Base-by-base conservation (phyloP, 2,888 invertebrate genomes). In the Cheiracanthium punctorium region DNA sequence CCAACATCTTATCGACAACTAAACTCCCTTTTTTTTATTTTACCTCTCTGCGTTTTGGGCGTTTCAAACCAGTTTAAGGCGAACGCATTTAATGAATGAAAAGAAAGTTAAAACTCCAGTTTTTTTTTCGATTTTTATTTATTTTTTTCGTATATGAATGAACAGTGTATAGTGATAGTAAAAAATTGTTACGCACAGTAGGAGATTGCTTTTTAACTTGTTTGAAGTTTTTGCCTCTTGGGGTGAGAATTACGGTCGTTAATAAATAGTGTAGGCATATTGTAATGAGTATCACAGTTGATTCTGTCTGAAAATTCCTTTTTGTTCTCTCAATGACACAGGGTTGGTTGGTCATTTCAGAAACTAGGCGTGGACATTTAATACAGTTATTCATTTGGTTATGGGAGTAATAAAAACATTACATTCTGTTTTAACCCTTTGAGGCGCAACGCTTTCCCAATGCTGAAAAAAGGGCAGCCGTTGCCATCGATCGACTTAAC, bases 41-140 rank as follows among this genome's bases (percentile, higher is more conserved):
- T 58, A 24, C 24, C 14, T 17, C 48, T n/a, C 12, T 24, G 1
- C 58, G 4, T 24, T 58, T 24, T 5, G 24, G 58, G 58, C 58
- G 24, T 20, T 58, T 58, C 20, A 58, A 58, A 58, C 58, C 58
- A 58, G 58, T 58, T 58, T 58, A 58, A 58, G 17, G 48, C 8
- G 48, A 17, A 58, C 5, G 17, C 8, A 58, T 58, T 58, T 58
- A 58, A 58, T 58, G 58, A 58, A 58, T 58, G 58, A 58, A 48
- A 48, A 58, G 24, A 4, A 17, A 24, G 58, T 24, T 5, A 58
- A 48, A 48, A 17, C 24, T 17, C 2, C 43, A 17, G 17, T 17
- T 58, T 12, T 17, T 58, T 58, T n/a, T n/a, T n/a, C n/a, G n/a
- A n/a, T n/a, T n/a, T n/a, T n/a, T n/a, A n/a, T n/a, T n/a, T n/a